Evolutionary conservation across 2,888 invertebrate genomes (phyloP), one percentile per base, ranked within the genome.

Genomic region (Julus scandinavius): DNA sequence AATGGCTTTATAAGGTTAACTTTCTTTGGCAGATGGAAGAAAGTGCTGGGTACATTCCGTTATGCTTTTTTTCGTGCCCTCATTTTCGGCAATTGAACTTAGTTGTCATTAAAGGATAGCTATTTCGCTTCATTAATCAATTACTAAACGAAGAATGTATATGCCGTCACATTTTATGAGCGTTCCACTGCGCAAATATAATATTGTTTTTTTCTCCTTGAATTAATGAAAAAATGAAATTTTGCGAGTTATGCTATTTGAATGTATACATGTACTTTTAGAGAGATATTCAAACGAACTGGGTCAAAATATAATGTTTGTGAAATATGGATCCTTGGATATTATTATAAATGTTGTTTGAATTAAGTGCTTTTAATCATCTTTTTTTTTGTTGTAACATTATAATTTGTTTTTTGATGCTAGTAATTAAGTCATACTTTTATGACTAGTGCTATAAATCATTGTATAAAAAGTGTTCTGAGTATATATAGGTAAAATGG

Each of bases 91-190:
- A 38, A 13, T 80, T 13, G 80, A 80, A 29, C 38, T 80, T 38
- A 38, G 13, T 80, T 38, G 29, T 80, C 13, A 80, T 80, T 80
- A 80, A 80, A 80, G 38, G 80, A 80, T 80, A 80, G 80, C 80
- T 80, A 80, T 80, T 80, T 80, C 80, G 80, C 80, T 80, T 80
- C 80, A 80, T 80, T 80, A 80, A 80, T 80, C 80, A 38, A 80
- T 80, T 80, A 38, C 80, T 80, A 80, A 80, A 80, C 38, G 80
- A 13, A 80, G 11, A 80, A 38, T 38, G 29, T 45, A 80, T 29
- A 1, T 38, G 38, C 80, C 80, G 11, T 38, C 38, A 38, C 38
- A 20, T 72, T 13, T 38, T 80, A 38, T 80, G 4, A 80, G 38
- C 38, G 11, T 80, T 20, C 13, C 15, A 29, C 38, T 38, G 9